Evolutionary conservation across 2,113 vertebrate species (phyloP), one percentile per base, ranked within the genome.

Genomic region (Saccopteryx bilineata): DNA sequence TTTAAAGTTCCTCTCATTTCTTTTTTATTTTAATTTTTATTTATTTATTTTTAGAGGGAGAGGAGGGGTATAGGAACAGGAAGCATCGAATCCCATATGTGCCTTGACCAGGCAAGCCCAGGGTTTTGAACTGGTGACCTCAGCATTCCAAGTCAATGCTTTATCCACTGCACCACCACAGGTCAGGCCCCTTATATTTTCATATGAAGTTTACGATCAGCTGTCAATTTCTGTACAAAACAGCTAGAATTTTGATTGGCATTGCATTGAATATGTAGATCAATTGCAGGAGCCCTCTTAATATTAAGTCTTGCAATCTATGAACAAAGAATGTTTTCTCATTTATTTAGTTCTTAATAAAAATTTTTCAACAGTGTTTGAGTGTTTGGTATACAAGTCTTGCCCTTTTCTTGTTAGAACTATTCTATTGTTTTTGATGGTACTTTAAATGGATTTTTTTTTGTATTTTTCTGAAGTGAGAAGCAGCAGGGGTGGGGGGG

Each of bases 381-480:
- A 61, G 48, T 75, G 61, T 85, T 80, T 26, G 71, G 33, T 84
- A 9, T 74, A 31, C 4, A 72, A n/a, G 10, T 84, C 61, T 92
- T 72, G 48, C 21, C 19, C 7, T 87, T 80, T 4, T 75, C 33
- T 46, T 84, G 5, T 95, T 84, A 84, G 56, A 79, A 23, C 9
- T 71, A 12, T 88, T 92, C 68, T 54, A 39, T 87, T n/a, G 24
- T 78, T 76, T 76, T 95, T 83, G 50, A 93, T 75, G 63, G 4
- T 68, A 63, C 93, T 96, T 74, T 69, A 85, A 85, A 24, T 92
- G 84, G 23, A 78, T 58, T 78, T 89, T 28, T 33, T 78, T 66
- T 68, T 31, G 39, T 90, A 72, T 72, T 93, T 89, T 69, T 12
- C 2, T 54, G 39, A 39, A 39, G 39, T 39, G 39, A 39, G 39